Percentiles rank a stretch among this genome's conserved stretches.
Evolutionary conservation across 2,888 invertebrate genomes (phyloP).

Genomic region (Lasioglossum oenotherae): DNA sequence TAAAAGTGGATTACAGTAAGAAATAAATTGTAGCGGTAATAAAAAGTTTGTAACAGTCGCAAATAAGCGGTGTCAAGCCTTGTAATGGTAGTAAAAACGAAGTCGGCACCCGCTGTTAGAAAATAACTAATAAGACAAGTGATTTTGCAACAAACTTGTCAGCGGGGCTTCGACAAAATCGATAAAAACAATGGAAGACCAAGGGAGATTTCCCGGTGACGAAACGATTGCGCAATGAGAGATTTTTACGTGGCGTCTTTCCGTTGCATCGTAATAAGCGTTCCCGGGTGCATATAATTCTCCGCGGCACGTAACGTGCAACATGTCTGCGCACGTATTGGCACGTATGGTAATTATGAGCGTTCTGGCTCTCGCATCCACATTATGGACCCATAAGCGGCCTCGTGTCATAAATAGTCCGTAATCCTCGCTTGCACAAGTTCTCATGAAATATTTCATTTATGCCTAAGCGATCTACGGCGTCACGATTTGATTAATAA

Average conservation of each 20-base stretch:
- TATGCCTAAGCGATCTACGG: neutral
- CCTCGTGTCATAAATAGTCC: conserved; percentile 2
- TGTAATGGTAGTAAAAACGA: neutral
- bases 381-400: neutral
- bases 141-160: conserved; percentile 16
- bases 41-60: neutral
- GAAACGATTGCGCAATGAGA: conserved; percentile 16
- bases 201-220: conserved; percentile 3
- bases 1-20: neutral
- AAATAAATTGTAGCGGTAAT: neutral
- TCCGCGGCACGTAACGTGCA: conserved; percentile 20
- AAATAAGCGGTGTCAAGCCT: neutral
- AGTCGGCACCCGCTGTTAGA: neutral
- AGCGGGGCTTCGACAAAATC: conserved; percentile 10
- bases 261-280: conserved; percentile 20
- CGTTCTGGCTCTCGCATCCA: neutral
- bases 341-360: conserved; percentile 32
- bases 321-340: conserved; percentile 18
- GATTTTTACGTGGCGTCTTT: neutral
- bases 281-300: conserved; percentile 33
- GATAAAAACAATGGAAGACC: conserved; percentile 21
- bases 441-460: conserved; percentile 15
- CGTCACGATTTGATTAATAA: neutral
- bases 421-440: neutral
- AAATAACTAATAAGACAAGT: neutral